phyloP scores from a whole-genome alignment of 2,888 invertebrate species.

The Ormia ochracea region DNA sequence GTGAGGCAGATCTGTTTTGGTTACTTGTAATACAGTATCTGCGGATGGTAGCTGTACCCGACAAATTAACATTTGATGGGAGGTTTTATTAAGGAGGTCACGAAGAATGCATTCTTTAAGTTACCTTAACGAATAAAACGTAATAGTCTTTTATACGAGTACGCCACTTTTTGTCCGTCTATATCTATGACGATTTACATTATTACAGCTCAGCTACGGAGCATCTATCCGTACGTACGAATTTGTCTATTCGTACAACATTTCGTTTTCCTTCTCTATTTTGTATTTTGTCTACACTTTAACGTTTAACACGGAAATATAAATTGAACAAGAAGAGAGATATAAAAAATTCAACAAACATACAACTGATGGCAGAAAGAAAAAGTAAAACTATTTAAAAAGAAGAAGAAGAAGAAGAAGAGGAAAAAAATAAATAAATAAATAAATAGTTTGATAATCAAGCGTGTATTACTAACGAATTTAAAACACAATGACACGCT shows the following conservation, averaged over 20 bases:
- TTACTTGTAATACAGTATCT: no score
- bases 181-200: slow-evolving; percentile 25
- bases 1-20: no score
- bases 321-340: slow-evolving; percentile 37
- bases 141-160: slow-evolving; percentile 20
- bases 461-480: slow-evolving; percentile 55
- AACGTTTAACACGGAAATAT: slow-evolving; percentile 44
- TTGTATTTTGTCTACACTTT: background rate
- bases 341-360: background rate
- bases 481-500: slow-evolving; percentile 52
- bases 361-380: slow-evolving; percentile 16
- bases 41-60: no score
- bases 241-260: background rate
- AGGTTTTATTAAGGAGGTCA: background rate
- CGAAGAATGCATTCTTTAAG: slow-evolving; percentile 36
- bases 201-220: slow-evolving; percentile 16
- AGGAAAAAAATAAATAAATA: slow-evolving; percentile 39
- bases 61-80: no score
- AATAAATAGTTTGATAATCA: slow-evolving; percentile 60
- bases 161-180: slow-evolving; percentile 24
- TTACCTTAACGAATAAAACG: slow-evolving; percentile 32
- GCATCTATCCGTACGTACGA: slow-evolving; percentile 23
- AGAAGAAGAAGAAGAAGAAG: background rate
- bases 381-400: background rate
- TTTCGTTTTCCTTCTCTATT: background rate